These are phyloP conservation scores for Astatoreochromis straeleni DNA, from an alignment of 2,113 vertebrate genomes.

Conservation along the genomic window DNA sequence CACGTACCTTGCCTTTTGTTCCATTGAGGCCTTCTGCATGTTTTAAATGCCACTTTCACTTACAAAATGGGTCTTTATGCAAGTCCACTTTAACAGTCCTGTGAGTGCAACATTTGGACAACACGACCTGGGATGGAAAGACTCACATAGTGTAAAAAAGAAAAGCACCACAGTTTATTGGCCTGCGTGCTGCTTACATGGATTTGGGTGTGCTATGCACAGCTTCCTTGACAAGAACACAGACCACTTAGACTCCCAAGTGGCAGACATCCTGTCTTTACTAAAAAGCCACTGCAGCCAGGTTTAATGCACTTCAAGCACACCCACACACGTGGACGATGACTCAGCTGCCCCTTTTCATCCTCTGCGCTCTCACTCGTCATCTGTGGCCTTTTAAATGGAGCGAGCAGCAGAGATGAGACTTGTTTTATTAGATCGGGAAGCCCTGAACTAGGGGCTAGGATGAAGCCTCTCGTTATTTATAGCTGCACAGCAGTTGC, in stretches of 20 bases:
- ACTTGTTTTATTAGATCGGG: conserved; percentile 52
- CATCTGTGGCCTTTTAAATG: conserved; percentile 51
- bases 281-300: conserved; percentile 36
- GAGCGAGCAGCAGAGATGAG: neutral
- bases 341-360: conserved; percentile 44
- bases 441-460: conserved; percentile 25
- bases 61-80: conserved; percentile 1
- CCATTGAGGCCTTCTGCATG: neutral
- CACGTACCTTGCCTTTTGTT: neutral
- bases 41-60: conserved; percentile 20
- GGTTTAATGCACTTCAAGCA: conserved; percentile 44
- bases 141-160: neutral
- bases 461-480: conserved; percentile 34
- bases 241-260: conserved; percentile 4
- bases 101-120: neutral
- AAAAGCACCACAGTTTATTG: neutral
- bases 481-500: conserved; percentile 32
- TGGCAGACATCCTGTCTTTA: conserved; percentile 39
- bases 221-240: neutral
- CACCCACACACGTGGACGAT: conserved; percentile 14
- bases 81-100: neutral
- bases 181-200: neutral
- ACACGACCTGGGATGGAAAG: neutral
- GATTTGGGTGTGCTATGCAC: neutral
- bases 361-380: conserved; percentile 14